Percentiles rank a stretch among this genome's conserved stretches.
These are phyloP conservation scores for Cataglyphis livida DNA, from an alignment of 2,888 invertebrate genomes.

Conservation along the genomic window DNA sequence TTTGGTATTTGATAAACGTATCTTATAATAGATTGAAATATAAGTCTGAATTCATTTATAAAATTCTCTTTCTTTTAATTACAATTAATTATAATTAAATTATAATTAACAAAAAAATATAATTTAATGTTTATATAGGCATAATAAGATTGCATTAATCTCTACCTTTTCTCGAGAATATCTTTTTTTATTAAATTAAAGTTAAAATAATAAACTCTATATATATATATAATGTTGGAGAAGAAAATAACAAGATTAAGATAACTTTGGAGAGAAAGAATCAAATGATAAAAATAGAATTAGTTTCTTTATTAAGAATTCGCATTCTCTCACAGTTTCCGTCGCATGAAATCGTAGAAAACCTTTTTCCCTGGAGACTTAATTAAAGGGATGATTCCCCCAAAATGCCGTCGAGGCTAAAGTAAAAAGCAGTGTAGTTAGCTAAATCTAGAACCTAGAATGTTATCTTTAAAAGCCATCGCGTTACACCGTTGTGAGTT, in stretches of 20 bases:
- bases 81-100: too few relatives aligned
- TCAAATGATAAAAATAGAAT: slow-evolving; percentile 14
- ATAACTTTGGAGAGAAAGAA: neutral
- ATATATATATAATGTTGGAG: neutral
- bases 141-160: neutral
- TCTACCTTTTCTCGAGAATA: neutral
- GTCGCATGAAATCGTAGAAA: slow-evolving; percentile 45
- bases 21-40: neutral
- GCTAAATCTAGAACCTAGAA: slow-evolving; percentile 35
- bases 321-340: slow-evolving; percentile 18
- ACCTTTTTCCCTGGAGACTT: slow-evolving; percentile 48
- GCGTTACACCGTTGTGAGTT: slow-evolving; percentile 40
- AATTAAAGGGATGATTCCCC: slow-evolving; percentile 60
- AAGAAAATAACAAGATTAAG: slow-evolving; percentile 5
- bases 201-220: neutral
- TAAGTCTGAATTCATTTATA: slow-evolving; percentile 7
- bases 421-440: slow-evolving; percentile 37
- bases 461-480: slow-evolving; percentile 53
- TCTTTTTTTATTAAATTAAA: slow-evolving; percentile 7
- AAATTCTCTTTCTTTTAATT: neutral
- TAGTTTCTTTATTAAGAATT: slow-evolving; percentile 50
- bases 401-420: slow-evolving; percentile 44
- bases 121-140: too few relatives aligned
- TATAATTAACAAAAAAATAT: too few relatives aligned
- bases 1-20: slow-evolving; percentile 23